phyloP scores from a whole-genome alignment of 2,888 invertebrate species.

The Zeuzera pyrina region DNA sequence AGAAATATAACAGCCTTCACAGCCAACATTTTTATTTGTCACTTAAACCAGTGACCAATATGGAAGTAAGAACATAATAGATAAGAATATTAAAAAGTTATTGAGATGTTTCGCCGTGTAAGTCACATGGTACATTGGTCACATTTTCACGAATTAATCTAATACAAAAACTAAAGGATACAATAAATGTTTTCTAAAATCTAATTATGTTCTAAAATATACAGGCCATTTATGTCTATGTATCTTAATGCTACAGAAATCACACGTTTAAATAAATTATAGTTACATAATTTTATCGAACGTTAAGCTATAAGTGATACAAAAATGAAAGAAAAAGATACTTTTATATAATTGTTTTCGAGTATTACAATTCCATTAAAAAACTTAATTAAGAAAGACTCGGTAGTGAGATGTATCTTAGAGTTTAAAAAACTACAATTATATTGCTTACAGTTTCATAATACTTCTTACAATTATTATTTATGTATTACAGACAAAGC shows the following conservation, averaged over 20 bases:
- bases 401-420: slow-evolving; percentile 29
- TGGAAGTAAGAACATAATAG: too few species aligned
- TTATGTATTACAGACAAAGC: slow-evolving; percentile 20
- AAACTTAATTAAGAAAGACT: slow-evolving; percentile 26
- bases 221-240: slow-evolving; percentile 50
- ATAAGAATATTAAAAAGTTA: too few species aligned
- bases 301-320: slow-evolving; percentile 5
- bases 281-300: too few species aligned
- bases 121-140: slow-evolving; percentile 36
- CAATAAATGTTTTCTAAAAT: slow-evolving; percentile 9
- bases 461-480: slow-evolving; percentile 29
- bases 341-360: not conserved
- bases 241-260: slow-evolving; percentile 28
- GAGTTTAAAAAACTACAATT: slow-evolving; percentile 37
- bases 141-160: slow-evolving; percentile 24
- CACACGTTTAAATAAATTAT: slow-evolving; percentile 33
- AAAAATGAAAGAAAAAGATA: slow-evolving; percentile 13
- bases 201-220: slow-evolving; percentile 50
- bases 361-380: not conserved
- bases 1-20: too few species aligned
- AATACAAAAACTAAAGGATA: slow-evolving; percentile 26
- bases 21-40: too few species aligned
- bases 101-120: too few species aligned
- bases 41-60: too few species aligned
- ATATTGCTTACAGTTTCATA: slow-evolving; percentile 54